Conservation (phyloP, 2,797 vertebrate genomes). For the Parotocinclus haroldoi region DNA sequence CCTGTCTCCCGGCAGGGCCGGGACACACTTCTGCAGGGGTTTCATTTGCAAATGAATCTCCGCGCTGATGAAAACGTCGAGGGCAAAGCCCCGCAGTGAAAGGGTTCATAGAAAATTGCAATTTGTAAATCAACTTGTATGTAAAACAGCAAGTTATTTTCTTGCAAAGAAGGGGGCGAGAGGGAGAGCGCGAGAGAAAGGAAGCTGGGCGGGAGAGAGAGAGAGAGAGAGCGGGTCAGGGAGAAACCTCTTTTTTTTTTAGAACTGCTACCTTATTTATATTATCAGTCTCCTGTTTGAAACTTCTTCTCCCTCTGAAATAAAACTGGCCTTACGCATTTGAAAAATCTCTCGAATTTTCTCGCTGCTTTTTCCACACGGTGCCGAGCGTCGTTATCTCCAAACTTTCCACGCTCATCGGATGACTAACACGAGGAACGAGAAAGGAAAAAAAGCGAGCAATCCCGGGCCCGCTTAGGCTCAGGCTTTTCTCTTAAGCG, state of each 20-base stretch:
- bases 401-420: too few relatives aligned
- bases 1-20: conserved; percentile 97
- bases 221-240: conserved; percentile 9
- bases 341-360: too few relatives aligned
- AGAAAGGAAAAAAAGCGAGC: too few relatives aligned
- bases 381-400: too few relatives aligned
- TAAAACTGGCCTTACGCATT: too few relatives aligned
- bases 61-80: conserved; percentile 92
- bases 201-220: conserved; percentile 7
- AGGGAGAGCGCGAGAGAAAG: conserved; percentile 19
- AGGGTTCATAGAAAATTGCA: conserved; percentile 90
- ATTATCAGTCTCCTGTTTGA: too few relatives aligned
- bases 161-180: conserved; percentile 61
- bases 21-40: conserved; percentile 87
- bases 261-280: too few relatives aligned
- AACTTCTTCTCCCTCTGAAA: too few relatives aligned
- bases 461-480: too few relatives aligned
- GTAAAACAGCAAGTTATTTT: conserved; percentile 76
- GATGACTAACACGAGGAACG: too few relatives aligned
- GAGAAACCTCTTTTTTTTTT: neutral
- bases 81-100: conserved; percentile 88
- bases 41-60: conserved; percentile 99
- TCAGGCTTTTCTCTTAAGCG: too few relatives aligned
- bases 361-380: too few relatives aligned
- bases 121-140: conserved; percentile 97